Evolutionary conservation across 1,140 invertebrate species (phyloP), one percentile per base, ranked within the genome.

Genomic region (Pararge aegeria): DNA sequence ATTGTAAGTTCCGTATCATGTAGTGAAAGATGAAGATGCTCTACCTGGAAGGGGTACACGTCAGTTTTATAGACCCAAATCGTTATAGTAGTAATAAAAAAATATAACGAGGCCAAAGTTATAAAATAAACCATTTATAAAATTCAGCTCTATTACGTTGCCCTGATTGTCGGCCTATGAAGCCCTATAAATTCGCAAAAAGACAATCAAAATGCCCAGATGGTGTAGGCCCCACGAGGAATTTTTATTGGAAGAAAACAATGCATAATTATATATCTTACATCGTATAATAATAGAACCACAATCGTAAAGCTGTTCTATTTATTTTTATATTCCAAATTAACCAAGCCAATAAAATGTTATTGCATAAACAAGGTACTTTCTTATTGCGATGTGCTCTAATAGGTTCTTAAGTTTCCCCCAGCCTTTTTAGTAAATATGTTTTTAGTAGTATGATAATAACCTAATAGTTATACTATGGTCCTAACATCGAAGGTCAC

Each of bases 101-200:
- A 40, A 50, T n/a, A 50, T 49, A 57, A 58, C 15, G 16, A 24
- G 18, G 29, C 5, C 27, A 3, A 46, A 50, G 29, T 38, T 40
- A 55, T 57, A 61, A 46, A 46, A 46, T 46, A 50, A 44, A 24
- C 30, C 13, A 40, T 34, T 15, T 20, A 46, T 34, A 46, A 18
- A 50, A 50, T 20, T 15, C 0, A 9, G 46, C 13, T 10, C 21
- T 24, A 46, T 53, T 24, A 21, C 15, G 18, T 49, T 10, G 20
- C 16, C 30, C 13, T 57, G 30, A 57, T 50, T 40, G n/a, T 49
- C 21, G 24, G 44, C 52, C 44, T 71, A 64, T 55, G 72, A 75
- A 76, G 68, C 76, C 68, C 61, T 75, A 77, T 61, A 68, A 77
- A 70, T 70, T 60, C 42, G 50, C 64, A 73, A 73, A 75, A 73